These are phyloP conservation scores for Stramonita haemastoma DNA, from an alignment of 2,888 invertebrate genomes.

Conservation along the genomic window DNA sequence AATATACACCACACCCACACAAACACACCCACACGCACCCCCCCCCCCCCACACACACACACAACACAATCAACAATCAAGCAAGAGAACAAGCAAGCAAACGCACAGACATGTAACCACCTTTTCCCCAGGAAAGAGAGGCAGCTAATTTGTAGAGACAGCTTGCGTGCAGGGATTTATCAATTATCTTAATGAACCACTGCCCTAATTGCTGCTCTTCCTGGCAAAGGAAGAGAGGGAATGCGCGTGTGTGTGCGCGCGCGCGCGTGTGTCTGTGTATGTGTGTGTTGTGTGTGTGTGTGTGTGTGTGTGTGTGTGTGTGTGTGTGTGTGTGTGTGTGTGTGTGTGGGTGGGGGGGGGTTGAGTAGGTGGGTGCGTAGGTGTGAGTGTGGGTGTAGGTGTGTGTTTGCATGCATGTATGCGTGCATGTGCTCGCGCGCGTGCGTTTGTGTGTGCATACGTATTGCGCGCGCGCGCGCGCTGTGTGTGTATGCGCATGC, in stretches of 20 bases:
- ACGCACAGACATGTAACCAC: too few species aligned
- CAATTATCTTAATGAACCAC: neutral
- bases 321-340: neutral
- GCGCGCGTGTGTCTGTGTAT: neutral
- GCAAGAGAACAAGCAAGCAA: too few species aligned
- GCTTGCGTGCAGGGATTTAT: constrained; percentile 19
- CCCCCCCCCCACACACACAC: too few species aligned
- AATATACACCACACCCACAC: too few species aligned
- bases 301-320: neutral
- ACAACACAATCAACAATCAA: too few species aligned
- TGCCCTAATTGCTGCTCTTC: neutral
- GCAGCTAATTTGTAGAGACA: constrained; percentile 7
- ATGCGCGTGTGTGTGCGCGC: neutral
- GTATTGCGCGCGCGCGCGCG: neutral
- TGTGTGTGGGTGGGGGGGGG: neutral
- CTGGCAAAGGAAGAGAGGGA: neutral
- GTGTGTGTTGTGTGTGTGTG: neutral
- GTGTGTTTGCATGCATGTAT: neutral
- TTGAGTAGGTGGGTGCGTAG: neutral
- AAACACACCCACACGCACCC: too few species aligned
- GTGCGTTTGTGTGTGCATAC: neutral
- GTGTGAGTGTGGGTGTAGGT: neutral
- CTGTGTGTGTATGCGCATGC: neutral
- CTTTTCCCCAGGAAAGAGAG: too few species aligned
- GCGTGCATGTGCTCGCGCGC: neutral